A percentile compares a stretch with the other conserved stretches of the same genome.
Evolutionary conservation across 2,888 invertebrate species (phyloP).

Genomic region (Peribatodes rhomboidaria): DNA sequence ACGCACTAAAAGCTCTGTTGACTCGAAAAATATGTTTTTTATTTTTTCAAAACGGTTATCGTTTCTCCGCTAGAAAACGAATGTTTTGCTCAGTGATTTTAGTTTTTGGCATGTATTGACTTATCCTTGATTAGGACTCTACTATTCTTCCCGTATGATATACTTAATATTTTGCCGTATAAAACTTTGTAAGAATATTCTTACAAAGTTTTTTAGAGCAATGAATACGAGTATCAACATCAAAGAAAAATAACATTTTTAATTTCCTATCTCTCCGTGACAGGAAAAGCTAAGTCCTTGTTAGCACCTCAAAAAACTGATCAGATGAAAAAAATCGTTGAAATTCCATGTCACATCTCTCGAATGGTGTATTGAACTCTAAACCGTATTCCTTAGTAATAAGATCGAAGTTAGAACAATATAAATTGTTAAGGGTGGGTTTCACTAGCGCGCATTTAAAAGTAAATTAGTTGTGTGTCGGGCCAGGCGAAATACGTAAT

Average conservation of each 20-base stretch:
- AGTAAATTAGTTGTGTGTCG: constrained; percentile 59
- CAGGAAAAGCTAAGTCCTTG: constrained; percentile 12
- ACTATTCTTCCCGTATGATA: too few species aligned
- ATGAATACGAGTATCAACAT: constrained; percentile 1
- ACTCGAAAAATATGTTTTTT: constrained; percentile 19
- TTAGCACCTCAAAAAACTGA: constrained; percentile 22
- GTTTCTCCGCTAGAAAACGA: too few species aligned
- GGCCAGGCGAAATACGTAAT: constrained; percentile 67
- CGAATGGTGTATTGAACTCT: background rate
- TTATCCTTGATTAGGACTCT: too few species aligned
- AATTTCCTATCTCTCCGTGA: constrained; percentile 3
- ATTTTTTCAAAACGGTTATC: constrained; percentile 1
- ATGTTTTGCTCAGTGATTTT: too few species aligned
- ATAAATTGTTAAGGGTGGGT: constrained; percentile 16
- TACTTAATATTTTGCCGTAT: too few species aligned
- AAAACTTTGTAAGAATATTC: too few species aligned
- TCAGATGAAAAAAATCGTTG: constrained; percentile 19
- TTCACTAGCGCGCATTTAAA: constrained; percentile 47
- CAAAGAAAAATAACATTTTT: constrained; percentile 16
- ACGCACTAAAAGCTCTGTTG: constrained; percentile 23
- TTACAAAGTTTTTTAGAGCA: background rate
- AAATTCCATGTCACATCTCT: constrained; percentile 18
- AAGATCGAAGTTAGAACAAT: constrained; percentile 38
- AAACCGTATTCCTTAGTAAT: constrained; percentile 11
- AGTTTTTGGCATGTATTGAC: too few species aligned